These are phyloP conservation scores for Lissonota sp. DNA, from an alignment of 2,888 invertebrate genomes.

Conservation along the genomic window DNA sequence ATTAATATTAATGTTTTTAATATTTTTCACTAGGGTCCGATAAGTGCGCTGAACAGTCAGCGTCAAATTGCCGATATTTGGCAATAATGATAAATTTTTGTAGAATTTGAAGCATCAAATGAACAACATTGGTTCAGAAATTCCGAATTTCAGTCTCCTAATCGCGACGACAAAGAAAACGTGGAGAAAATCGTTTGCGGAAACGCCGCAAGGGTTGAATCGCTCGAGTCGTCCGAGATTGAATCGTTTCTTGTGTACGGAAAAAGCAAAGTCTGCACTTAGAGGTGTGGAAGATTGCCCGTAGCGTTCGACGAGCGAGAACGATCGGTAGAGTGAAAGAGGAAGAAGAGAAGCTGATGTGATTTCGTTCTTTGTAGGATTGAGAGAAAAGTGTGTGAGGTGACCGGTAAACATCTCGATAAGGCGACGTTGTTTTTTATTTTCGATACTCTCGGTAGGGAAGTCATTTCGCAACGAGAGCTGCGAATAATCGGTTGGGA, in stretches of 20 bases:
- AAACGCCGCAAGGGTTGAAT: neutral
- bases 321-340: slow-evolving; percentile 13
- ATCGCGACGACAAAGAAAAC: no score
- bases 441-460: slow-evolving; percentile 6
- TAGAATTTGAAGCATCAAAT: no score
- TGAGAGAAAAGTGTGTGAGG: slow-evolving; percentile 18
- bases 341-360: neutral
- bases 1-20: no score
- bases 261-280: slow-evolving; percentile 54
- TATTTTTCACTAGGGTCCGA: no score
- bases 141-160: no score
- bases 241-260: slow-evolving; percentile 57
- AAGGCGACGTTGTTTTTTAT: slow-evolving; percentile 25
- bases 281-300: slow-evolving; percentile 21
- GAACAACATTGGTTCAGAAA: no score
- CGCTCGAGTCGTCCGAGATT: slow-evolving; percentile 38
- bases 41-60: no score
- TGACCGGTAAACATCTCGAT: slow-evolving; percentile 44
- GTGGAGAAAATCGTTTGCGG: slow-evolving; percentile 16
- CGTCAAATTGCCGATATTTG: no score
- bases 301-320: slow-evolving; percentile 31
- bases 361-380: neutral
- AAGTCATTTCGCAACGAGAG: slow-evolving; percentile 38
- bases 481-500: neutral
- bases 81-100: no score